phyloP scores from a whole-genome alignment of 2,797 vertebrate species.

The Sciurus carolinensis region DNA sequence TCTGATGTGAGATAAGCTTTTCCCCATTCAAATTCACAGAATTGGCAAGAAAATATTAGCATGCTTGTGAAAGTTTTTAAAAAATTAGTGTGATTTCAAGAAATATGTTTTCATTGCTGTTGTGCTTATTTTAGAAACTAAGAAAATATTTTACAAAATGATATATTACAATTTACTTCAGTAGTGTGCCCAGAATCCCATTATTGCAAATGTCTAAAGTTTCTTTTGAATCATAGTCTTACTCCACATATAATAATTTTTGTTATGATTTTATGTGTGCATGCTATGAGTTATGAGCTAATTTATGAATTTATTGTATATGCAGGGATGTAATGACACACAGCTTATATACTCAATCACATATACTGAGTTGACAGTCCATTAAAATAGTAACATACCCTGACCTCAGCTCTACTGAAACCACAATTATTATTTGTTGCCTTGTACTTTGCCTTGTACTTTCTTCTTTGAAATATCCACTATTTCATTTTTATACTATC shows the following conservation, averaged over 20 bases:
- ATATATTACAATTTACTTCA: constrained; percentile 17
- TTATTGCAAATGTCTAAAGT: neutral
- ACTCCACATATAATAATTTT: neutral
- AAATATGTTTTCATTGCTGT: neutral
- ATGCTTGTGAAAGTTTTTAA: neutral
- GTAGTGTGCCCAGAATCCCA: neutral
- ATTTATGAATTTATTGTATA: constrained; percentile 19
- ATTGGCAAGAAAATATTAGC: neutral
- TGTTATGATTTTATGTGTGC: constrained; percentile 10
- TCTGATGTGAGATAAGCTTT: neutral
- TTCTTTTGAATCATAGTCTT: neutral
- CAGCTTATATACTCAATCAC: neutral
- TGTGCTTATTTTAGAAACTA: constrained; percentile 19
- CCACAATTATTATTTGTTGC: too few relatives aligned
- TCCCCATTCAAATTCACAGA: neutral
- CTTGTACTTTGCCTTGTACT: neutral
- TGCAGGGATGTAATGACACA: neutral
- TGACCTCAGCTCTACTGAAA: constrained; percentile 9
- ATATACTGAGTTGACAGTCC: neutral
- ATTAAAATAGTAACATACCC: neutral
- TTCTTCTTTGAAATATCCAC: neutral
- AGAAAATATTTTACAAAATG: neutral
- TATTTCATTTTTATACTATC: neutral
- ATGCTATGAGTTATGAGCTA: constrained; percentile 52
- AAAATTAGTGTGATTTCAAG: neutral